Conservation (phyloP, 2,113 vertebrate genomes). For the Mixornis gularis region DNA sequence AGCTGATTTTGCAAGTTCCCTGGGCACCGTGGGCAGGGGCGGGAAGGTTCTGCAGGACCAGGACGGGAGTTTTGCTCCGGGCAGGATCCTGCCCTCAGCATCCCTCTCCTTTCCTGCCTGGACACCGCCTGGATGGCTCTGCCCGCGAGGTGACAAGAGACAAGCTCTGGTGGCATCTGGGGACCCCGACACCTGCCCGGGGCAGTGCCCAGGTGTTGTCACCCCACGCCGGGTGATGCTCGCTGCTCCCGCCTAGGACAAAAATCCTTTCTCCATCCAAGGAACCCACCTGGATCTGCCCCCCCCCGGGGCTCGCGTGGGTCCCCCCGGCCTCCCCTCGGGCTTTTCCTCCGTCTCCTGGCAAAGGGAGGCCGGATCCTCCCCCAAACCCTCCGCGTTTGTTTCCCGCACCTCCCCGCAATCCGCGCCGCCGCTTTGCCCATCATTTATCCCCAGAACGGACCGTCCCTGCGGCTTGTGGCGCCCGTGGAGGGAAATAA, state of each 20-base stretch:
- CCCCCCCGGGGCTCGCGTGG: neutral
- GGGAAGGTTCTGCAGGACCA: neutral
- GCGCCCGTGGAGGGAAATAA: neutral
- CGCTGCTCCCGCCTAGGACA: neutral
- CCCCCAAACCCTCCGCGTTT: neutral
- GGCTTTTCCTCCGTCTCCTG: neutral
- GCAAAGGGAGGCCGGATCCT: neutral
- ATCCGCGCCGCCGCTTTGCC: neutral
- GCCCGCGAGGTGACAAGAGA: neutral
- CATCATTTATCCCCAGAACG: neutral
- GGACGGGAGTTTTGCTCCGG: fast-evolving
- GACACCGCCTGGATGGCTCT: neutral
- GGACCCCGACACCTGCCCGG: no score
- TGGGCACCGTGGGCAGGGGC: neutral
- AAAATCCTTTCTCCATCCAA: neutral
- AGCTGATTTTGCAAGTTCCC: neutral
- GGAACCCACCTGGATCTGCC: neutral
- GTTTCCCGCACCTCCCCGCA: fast-evolving
- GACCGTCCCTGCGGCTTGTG: fast-evolving
- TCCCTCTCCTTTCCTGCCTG: neutral
- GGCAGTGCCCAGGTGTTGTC: neutral
- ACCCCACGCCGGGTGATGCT: neutral
- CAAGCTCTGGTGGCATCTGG: neutral
- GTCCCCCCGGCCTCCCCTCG: fast-evolving
- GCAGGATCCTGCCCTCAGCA: neutral